A percentile compares a stretch with the other conserved stretches of the same genome.
phyloP scores from a whole-genome alignment of 1,140 invertebrate species.

The Papilio glaucus region DNA sequence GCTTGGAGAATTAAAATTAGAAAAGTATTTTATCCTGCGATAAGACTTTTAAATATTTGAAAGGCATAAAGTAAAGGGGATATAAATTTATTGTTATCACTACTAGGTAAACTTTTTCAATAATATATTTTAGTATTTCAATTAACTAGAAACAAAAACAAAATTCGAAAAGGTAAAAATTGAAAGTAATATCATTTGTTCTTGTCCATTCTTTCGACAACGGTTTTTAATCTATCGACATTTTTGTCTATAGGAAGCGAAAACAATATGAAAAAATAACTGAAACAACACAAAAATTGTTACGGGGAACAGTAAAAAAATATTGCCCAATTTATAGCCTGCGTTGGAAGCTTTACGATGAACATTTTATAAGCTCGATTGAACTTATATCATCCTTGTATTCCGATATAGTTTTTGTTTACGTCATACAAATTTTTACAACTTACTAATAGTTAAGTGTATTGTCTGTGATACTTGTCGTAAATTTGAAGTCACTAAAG shows the following conservation, averaged over 20 bases:
- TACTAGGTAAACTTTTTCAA: not conserved
- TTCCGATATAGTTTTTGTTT: not conserved
- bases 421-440: not conserved
- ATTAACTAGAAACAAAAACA: not conserved
- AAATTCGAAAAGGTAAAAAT: not conserved
- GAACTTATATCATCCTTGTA: not conserved
- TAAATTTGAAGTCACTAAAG: too few species aligned
- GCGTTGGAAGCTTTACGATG: constrained; percentile 38
- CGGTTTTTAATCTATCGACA: constrained; percentile 42
- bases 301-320: constrained; percentile 38
- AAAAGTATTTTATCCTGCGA: not conserved
- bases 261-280: constrained; percentile 29
- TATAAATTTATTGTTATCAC: not conserved
- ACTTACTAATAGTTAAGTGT: not conserved
- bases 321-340: constrained; percentile 33
- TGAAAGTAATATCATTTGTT: not conserved
- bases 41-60: too few species aligned
- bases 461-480: too few species aligned
- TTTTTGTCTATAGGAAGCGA: constrained; percentile 22
- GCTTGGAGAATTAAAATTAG: not conserved
- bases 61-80: too few species aligned
- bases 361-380: constrained; percentile 6
- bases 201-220: constrained; percentile 13
- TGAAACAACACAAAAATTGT: constrained; percentile 36
- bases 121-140: not conserved